Evolutionary conservation across 2,113 vertebrate species (phyloP).

Genomic region (Cryptotis parvus): DNA sequence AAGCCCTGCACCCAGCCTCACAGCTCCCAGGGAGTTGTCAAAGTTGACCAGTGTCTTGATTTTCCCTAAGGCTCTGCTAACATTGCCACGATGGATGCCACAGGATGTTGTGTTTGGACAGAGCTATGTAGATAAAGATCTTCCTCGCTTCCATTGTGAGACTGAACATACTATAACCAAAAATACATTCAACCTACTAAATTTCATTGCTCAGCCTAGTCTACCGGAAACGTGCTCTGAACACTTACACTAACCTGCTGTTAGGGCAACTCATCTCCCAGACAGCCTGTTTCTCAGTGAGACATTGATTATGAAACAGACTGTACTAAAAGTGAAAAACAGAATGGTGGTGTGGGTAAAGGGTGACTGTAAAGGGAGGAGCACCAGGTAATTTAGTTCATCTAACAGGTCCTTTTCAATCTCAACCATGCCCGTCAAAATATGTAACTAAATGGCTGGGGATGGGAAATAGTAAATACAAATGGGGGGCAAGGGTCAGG

Average conservation of each 20-base stretch:
- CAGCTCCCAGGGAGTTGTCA: background rate
- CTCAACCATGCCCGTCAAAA: too few species aligned
- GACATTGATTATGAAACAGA: too few species aligned
- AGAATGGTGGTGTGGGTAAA: too few species aligned
- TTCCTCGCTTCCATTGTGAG: background rate
- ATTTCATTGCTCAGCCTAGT: background rate
- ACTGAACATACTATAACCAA: background rate
- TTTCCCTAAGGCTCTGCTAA: background rate
- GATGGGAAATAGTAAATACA: too few species aligned
- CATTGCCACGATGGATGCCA: background rate
- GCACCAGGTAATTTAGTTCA: too few species aligned
- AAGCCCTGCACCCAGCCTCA: background rate
- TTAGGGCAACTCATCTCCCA: background rate
- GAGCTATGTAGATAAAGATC: background rate
- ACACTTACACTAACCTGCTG: background rate
- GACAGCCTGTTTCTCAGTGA: background rate
- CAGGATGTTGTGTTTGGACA: background rate
- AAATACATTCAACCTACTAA: background rate
- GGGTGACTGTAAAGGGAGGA: too few species aligned
- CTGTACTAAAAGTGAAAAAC: too few species aligned
- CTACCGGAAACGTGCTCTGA: background rate
- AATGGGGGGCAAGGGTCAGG: too few species aligned
- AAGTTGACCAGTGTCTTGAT: constrained; percentile 26
- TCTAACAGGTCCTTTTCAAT: too few species aligned
- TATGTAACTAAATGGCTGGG: too few species aligned